Evolutionary conservation across 2,888 invertebrate species (phyloP).

Genomic region (Protodeltote pygarga): DNA sequence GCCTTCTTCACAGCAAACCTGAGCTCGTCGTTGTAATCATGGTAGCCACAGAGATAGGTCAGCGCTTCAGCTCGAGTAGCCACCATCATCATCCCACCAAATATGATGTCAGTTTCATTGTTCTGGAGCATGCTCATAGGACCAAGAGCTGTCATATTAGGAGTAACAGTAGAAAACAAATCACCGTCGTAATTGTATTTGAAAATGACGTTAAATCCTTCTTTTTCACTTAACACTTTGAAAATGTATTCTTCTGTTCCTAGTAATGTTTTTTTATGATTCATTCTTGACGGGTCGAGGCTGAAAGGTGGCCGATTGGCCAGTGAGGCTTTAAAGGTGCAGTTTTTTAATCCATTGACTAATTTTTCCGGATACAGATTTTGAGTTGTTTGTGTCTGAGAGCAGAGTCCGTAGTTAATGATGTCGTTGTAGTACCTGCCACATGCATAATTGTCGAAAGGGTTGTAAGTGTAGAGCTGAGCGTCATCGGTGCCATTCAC

Average conservation of each 20-base stretch:
- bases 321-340: constrained; percentile 57
- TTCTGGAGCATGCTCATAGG: constrained; percentile 43
- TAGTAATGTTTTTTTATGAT: constrained; percentile 14
- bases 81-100: constrained; percentile 45
- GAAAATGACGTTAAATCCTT: constrained; percentile 32
- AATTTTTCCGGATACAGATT: constrained; percentile 58
- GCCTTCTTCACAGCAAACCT: constrained; percentile 56
- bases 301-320: constrained; percentile 63
- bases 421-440: constrained; percentile 64
- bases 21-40: constrained; percentile 55
- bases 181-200: constrained; percentile 22
- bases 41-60: constrained; percentile 52
- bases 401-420: constrained; percentile 61
- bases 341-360: constrained; percentile 59
- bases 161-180: constrained; percentile 19
- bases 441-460: constrained; percentile 67
- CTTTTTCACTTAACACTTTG: constrained; percentile 27
- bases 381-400: constrained; percentile 15
- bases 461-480: constrained; percentile 66
- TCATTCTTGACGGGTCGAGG: constrained; percentile 43
- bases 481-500: constrained; percentile 52
- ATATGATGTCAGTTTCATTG: constrained; percentile 46
- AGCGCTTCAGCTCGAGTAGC: constrained; percentile 43
- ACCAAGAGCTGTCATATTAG: constrained; percentile 37
- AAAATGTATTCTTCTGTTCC: constrained; percentile 43